phyloP scores from a whole-genome alignment of 2,113 vertebrate species.

The Riparia riparia region DNA sequence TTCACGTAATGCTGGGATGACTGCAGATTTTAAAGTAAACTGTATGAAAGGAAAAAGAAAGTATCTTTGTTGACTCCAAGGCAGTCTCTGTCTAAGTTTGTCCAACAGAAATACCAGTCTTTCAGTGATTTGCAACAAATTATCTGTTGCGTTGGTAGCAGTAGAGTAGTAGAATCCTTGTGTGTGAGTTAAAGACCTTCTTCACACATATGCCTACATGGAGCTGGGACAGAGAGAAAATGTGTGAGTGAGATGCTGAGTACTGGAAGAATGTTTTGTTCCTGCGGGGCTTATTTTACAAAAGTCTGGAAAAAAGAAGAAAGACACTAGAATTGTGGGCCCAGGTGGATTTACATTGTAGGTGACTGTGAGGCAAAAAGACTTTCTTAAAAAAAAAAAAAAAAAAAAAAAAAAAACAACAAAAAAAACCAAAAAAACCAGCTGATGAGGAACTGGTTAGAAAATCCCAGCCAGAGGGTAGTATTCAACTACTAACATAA shows the following conservation, averaged over 20 bases:
- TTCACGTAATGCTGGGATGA: background rate
- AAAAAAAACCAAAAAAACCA: background rate
- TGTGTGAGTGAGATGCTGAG: background rate
- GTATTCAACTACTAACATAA: background rate
- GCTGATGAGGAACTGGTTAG: background rate
- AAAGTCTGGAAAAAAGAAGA: background rate
- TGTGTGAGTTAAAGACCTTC: background rate
- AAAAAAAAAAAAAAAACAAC: too few species aligned
- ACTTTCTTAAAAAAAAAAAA: background rate
- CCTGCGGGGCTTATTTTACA: background rate
- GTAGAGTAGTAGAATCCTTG: background rate
- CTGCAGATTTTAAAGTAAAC: background rate
- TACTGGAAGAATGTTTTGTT: background rate
- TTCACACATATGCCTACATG: background rate
- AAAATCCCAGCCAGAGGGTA: background rate
- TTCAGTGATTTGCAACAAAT: background rate
- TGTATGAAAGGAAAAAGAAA: background rate
- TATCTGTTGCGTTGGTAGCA: background rate
- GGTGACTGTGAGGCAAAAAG: background rate
- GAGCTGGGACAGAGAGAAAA: background rate
- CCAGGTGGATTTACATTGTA: background rate
- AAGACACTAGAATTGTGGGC: background rate
- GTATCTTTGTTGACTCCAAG: background rate
- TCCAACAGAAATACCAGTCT: background rate
- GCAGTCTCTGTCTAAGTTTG: background rate